A percentile compares a stretch with the other conserved stretches of the same genome.
Conservation (phyloP, 2,113 vertebrate genomes). For the Struthidea cinerea region DNA sequence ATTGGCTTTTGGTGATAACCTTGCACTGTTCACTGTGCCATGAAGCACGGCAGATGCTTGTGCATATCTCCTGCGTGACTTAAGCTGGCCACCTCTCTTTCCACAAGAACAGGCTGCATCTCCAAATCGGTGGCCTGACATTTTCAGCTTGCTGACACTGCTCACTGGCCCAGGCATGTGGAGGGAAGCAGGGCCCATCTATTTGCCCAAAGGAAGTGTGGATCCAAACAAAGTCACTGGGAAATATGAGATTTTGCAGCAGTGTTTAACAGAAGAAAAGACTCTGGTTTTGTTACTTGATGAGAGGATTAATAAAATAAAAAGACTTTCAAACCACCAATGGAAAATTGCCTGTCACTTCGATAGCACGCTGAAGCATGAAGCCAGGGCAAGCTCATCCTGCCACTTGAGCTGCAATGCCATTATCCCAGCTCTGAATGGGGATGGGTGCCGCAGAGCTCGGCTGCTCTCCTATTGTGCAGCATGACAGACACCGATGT, state of each 20-base stretch:
- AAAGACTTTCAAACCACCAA: neutral
- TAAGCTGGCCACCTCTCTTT: neutral
- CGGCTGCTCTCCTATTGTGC: neutral
- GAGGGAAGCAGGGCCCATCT: accelerated
- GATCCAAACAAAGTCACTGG: neutral
- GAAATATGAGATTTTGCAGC: neutral
- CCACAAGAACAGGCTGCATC: neutral
- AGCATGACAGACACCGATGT: neutral
- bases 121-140: neutral
- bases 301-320: conserved; percentile 7
- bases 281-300: neutral
- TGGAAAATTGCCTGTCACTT: conserved; percentile 27
- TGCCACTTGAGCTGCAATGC: neutral
- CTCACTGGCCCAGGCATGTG: accelerated
- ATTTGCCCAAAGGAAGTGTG: neutral
- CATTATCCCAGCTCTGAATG: neutral
- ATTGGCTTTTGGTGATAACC: neutral
- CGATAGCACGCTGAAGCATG: neutral
- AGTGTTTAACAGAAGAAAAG: neutral
- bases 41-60: neutral
- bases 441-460: neutral
- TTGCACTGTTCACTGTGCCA: neutral
- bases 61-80: neutral
- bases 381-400: neutral
- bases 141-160: neutral